A percentile compares a stretch with the other conserved stretches of the same genome.
These are phyloP conservation scores for Illadopsis cleaveri DNA, from an alignment of 2,113 vertebrate species.

Conservation along the genomic window DNA sequence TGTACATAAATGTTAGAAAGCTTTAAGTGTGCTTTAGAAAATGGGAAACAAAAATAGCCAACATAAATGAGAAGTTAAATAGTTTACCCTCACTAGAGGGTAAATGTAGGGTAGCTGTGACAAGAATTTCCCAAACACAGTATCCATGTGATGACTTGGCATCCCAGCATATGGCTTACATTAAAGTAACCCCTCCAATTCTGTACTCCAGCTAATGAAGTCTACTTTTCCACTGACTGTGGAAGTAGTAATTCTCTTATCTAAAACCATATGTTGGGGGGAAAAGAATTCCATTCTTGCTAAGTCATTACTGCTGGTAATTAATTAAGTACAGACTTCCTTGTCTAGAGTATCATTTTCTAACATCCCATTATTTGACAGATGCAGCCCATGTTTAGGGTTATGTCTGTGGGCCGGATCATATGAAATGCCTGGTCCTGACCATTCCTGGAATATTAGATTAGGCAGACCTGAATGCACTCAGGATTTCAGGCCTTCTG, in stretches of 20 bases:
- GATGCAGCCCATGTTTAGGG: not conserved
- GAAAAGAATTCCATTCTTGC: not conserved
- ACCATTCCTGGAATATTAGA: not conserved
- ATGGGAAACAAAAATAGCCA: not conserved
- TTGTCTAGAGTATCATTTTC: not conserved
- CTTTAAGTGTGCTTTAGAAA: not conserved
- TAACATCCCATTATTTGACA: not conserved
- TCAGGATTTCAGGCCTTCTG: not conserved
- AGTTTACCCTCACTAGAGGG: not conserved
- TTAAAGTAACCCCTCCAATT: not conserved
- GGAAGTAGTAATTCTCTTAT: not conserved
- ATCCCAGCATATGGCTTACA: not conserved
- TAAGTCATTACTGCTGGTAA: not conserved
- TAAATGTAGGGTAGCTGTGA: not conserved
- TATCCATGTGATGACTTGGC: not conserved
- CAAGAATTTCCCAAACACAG: not conserved
- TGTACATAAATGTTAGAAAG: not conserved
- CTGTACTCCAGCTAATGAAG: not conserved
- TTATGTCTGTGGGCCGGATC: not conserved
- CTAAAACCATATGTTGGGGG: not conserved
- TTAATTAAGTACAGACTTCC: not conserved
- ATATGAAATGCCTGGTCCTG: not conserved
- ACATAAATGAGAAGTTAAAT: not conserved
- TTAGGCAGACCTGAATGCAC: not conserved
- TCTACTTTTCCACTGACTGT: not conserved